These are phyloP conservation scores for Steinernema khuongi DNA, from an alignment of 1,140 invertebrate genomes.

Conservation along the genomic window DNA sequence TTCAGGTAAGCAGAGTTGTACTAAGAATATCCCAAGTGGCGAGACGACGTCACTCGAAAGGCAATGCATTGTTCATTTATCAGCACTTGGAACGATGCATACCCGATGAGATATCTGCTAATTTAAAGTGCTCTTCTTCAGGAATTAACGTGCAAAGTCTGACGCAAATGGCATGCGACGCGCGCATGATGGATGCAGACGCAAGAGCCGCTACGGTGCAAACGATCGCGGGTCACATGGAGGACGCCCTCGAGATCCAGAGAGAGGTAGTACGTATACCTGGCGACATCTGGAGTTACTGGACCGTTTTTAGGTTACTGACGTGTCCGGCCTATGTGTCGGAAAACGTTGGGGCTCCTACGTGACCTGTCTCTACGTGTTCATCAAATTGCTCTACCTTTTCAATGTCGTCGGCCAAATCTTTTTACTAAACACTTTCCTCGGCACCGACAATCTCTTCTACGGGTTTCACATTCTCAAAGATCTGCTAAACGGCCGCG, in stretches of 20 bases:
- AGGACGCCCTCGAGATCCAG: slow-evolving; percentile 57
- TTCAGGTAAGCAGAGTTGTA: slow-evolving; percentile 47
- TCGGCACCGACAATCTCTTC: slow-evolving; percentile 62
- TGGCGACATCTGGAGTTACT: background rate
- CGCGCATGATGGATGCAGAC: slow-evolving; percentile 58
- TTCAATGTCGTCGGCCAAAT: slow-evolving; percentile 63
- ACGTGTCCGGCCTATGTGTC: slow-evolving; percentile 55
- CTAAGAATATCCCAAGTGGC: background rate
- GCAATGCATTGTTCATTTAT: background rate
- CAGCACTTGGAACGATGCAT: background rate
- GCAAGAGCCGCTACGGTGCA: slow-evolving; percentile 54
- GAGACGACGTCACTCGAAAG: too few species aligned
- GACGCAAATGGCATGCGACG: slow-evolving; percentile 59
- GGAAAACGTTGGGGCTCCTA: slow-evolving; percentile 63
- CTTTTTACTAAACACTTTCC: slow-evolving; percentile 63
- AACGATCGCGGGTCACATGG: slow-evolving; percentile 59
- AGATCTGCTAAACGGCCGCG: slow-evolving; percentile 60
- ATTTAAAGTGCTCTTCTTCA: slow-evolving; percentile 35
- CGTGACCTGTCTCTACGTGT: slow-evolving; percentile 62
- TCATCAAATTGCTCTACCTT: slow-evolving; percentile 63
- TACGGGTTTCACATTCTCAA: slow-evolving; percentile 63
- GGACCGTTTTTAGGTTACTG: slow-evolving; percentile 50
- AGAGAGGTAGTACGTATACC: slow-evolving; percentile 42
- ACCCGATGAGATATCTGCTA: slow-evolving; percentile 8
- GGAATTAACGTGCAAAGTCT: slow-evolving; percentile 58